These are phyloP conservation scores for Entomobrya proxima DNA, from an alignment of 2,888 invertebrate species.

Conservation along the genomic window DNA sequence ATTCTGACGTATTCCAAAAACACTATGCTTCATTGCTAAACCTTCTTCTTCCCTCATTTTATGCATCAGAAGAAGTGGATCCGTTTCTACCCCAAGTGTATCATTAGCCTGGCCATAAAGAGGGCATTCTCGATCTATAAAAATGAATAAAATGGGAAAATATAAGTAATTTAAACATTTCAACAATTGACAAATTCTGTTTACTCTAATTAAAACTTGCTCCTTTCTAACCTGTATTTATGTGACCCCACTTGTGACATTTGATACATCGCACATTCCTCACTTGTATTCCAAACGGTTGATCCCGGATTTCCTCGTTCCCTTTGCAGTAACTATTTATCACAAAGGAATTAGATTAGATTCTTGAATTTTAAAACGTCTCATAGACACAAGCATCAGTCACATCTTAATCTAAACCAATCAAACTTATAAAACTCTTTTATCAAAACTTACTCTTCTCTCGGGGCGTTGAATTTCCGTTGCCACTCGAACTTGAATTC, in stretches of 20 bases:
- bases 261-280: slow-evolving; percentile 98
- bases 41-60: slow-evolving; percentile 97
- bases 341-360: slow-evolving; percentile 18
- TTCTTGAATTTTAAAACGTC: not conserved
- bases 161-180: not conserved
- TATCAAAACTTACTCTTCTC: slow-evolving; percentile 86
- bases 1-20: slow-evolving; percentile 79
- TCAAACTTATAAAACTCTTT: not conserved
- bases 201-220: not conserved
- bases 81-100: slow-evolving; percentile 80
- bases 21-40: slow-evolving; percentile 87
- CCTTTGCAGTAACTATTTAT: slow-evolving; percentile 91
- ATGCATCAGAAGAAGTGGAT: slow-evolving; percentile 86
- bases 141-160: no score
- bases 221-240: slow-evolving; percentile 85
- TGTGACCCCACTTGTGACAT: slow-evolving; percentile 99
- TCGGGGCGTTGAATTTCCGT: slow-evolving; percentile 97
- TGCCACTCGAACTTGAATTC: slow-evolving; percentile 99
- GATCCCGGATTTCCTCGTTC: slow-evolving; percentile 97
- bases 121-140: slow-evolving; percentile 94
- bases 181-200: no score
- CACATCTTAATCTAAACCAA: not conserved
- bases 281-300: slow-evolving; percentile 98
- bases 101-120: slow-evolving; percentile 88
- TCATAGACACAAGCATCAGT: not conserved